Percentiles rank a stretch among this genome's conserved stretches.
phyloP scores from a whole-genome alignment of 2,113 vertebrate species.

The Phalacrocorax pelagicus region DNA sequence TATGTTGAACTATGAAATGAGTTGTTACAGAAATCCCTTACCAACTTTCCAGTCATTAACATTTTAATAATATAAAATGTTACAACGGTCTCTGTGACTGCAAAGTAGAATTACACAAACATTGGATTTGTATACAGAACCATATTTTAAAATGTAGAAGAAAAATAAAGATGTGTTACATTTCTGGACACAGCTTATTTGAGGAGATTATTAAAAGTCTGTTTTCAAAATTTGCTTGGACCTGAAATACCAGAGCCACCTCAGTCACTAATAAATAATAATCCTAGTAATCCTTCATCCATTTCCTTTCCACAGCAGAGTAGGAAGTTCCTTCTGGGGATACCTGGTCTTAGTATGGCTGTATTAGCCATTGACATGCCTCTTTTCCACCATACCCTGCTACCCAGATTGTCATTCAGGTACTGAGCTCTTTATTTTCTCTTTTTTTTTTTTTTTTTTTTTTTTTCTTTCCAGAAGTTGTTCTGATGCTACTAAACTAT shows the following conservation, averaged over 20 bases:
- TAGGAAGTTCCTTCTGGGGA: background rate
- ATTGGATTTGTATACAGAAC: background rate
- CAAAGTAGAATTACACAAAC: background rate
- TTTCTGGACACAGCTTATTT: background rate
- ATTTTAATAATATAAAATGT: background rate
- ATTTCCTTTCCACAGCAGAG: background rate
- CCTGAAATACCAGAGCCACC: background rate
- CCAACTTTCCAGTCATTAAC: background rate
- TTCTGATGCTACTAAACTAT: background rate
- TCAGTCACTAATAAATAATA: background rate
- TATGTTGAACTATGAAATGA: background rate
- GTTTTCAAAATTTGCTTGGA: background rate
- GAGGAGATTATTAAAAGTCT: background rate
- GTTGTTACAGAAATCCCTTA: background rate
- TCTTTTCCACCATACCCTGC: background rate
- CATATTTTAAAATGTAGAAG: background rate
- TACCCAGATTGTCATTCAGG: background rate
- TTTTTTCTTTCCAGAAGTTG: background rate
- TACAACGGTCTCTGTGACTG: background rate
- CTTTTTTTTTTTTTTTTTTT: accelerated
- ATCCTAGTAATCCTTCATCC: background rate
- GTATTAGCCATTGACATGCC: background rate
- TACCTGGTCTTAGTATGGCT: background rate
- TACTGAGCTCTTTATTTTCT: background rate
- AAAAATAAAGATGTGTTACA: background rate